Evolutionary conservation across 2,113 vertebrate genomes (phyloP).

Genomic region (Hippopotamus amphibius): DNA sequence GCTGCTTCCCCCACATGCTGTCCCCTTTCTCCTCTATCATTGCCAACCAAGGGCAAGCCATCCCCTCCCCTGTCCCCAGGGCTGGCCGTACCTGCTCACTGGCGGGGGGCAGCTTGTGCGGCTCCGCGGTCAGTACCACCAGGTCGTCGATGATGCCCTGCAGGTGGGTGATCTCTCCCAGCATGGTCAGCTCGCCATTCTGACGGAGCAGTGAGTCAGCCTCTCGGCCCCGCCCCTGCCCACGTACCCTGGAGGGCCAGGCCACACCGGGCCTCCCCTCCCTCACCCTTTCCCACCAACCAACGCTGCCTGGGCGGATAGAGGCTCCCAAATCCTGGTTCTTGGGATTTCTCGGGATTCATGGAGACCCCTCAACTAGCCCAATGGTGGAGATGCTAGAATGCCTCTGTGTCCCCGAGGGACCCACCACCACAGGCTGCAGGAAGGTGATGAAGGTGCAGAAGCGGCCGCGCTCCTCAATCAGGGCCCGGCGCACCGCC

Average conservation of each 20-base stretch:
- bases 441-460: constrained; percentile 96
- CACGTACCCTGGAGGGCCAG: background rate
- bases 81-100: constrained; percentile 95
- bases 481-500: constrained; percentile 96
- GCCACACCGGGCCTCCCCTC: background rate
- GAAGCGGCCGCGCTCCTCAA: constrained; percentile 96
- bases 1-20: background rate
- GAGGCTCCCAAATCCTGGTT: background rate
- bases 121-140: constrained; percentile 93
- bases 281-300: background rate
- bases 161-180: constrained; percentile 98
- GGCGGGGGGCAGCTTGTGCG: constrained; percentile 96
- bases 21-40: background rate
- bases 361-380: background rate
- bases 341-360: background rate
- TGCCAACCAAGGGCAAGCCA: background rate
- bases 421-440: constrained; percentile 96
- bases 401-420: background rate
- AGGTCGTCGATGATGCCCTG: constrained; percentile 98
- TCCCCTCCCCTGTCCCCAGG: background rate
- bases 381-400: fast-evolving
- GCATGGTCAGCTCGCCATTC: constrained; percentile 97
- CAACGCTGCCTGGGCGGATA: fast-evolving
- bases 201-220: constrained; percentile 73
- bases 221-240: background rate